These are phyloP conservation scores for Micrasema longulum DNA, from an alignment of 1,140 invertebrate genomes.

Conservation along the genomic window DNA sequence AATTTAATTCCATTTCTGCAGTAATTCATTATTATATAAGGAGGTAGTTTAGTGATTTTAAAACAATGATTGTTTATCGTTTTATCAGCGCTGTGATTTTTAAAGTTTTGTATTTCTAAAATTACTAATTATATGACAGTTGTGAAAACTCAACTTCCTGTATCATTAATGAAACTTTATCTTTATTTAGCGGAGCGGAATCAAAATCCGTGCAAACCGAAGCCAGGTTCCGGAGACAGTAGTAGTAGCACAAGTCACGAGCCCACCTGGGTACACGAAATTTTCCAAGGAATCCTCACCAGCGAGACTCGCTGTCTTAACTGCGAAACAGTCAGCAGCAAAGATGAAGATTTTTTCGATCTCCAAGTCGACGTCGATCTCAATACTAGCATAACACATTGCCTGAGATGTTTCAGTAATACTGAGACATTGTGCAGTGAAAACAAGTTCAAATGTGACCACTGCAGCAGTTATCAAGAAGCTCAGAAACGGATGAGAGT, in stretches of 20 bases:
- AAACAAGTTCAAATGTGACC: slow-evolving; percentile 99
- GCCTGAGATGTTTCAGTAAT: slow-evolving; percentile 96
- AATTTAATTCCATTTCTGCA: too few relatives aligned
- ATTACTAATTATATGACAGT: too few relatives aligned
- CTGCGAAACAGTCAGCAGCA: slow-evolving; percentile 99
- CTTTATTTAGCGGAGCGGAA: slow-evolving; percentile 80
- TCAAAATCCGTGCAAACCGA: slow-evolving; percentile 72
- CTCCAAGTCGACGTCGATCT: slow-evolving; percentile 99
- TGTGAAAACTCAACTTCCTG: too few relatives aligned
- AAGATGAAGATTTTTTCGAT: slow-evolving; percentile 99
- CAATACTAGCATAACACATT: slow-evolving; percentile 99
- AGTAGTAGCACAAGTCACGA: slow-evolving; percentile 77
- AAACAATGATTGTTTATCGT: too few relatives aligned
- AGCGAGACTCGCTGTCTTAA: slow-evolving; percentile 99
- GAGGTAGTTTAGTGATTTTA: too few relatives aligned
- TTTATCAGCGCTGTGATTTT: too few relatives aligned
- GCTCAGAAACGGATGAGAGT: slow-evolving; percentile 97
- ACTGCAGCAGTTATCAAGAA: slow-evolving; percentile 99
- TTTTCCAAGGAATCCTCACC: slow-evolving; percentile 99
- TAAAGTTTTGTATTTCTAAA: too few relatives aligned
- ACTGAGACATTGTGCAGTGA: slow-evolving; percentile 99
- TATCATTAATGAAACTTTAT: too few relatives aligned
- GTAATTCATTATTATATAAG: too few relatives aligned
- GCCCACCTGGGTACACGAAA: slow-evolving; percentile 99
- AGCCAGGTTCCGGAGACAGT: slow-evolving; percentile 62